Evolutionary conservation across 2,888 invertebrate genomes (phyloP), one percentile per base, ranked within the genome.

Genomic region (Piscicola geometra): DNA sequence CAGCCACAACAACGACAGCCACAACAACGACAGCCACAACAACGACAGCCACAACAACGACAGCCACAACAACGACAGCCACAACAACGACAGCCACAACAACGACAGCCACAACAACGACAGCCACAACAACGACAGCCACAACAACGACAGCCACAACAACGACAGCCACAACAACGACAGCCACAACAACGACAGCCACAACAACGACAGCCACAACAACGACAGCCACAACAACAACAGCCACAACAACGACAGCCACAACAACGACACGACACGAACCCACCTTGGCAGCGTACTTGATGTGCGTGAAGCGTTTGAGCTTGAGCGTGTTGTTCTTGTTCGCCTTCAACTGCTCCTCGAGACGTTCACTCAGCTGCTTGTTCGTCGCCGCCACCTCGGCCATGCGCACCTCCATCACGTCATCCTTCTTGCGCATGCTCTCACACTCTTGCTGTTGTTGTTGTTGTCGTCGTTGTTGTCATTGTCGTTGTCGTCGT

Each of bases 351-450:
- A 25, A 32, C 69, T 50, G 66, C 12, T 69, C 68, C 15, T 41
- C 76, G 30, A 75, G 56, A 12, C 68, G 36, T 28, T 70, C 52
- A 66, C 41, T 60, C 56, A 1, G 28, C 33, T 30, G 56, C 41
- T 64, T 71, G 36, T 32, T 66, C 32, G 50, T 28, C 2, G 32
- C 12, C 1, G 32, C 47, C 32, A 41, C 21, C 35, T 76, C 76
- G 9, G 32, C n/a, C 66, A 69, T 70, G 3, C 67, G 28, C 32
- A 52, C 15, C 25, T 76, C 50, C 9, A 60, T 32, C 36, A 35
- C 21, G n/a, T 73, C 73, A 64, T 73, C 73, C 64, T 73, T 73
- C 41, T 73, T 73, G 60, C 73, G 60, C 50, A 73, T 52, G n/a
- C n/a, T 64, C 52, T 73, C 73, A 33, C 73, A 73, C 64, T 73